Evolutionary conservation across 2,888 invertebrate genomes (phyloP).

Genomic region (Morinoia aosen): DNA sequence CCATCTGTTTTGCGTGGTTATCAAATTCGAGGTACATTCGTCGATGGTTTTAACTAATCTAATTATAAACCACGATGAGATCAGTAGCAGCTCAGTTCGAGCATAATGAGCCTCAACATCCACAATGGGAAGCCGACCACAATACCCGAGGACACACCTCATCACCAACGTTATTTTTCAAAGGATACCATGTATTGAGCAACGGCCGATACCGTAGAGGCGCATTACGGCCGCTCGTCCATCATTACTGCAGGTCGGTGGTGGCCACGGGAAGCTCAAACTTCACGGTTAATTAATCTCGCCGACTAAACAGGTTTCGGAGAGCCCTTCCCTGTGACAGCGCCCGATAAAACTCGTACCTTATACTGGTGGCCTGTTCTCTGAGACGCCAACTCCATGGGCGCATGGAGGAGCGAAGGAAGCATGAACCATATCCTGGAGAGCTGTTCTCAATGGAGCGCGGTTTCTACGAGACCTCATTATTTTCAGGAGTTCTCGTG

Average conservation of each 20-base stretch:
- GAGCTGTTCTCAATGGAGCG: not conserved
- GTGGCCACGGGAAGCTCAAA: slow-evolving; percentile 41
- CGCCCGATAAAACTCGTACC: slow-evolving; percentile 22
- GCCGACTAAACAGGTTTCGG: slow-evolving; percentile 40
- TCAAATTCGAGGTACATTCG: too few relatives aligned
- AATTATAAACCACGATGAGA: not conserved
- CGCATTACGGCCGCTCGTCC: not conserved
- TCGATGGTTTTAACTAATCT: not conserved
- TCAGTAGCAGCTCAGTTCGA: not conserved
- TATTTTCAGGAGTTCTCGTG: not conserved
- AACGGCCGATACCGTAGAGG: not conserved
- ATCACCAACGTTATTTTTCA: not conserved
- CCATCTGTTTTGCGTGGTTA: not conserved
- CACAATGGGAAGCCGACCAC: not conserved
- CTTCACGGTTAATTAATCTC: slow-evolving; percentile 52
- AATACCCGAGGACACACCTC: not conserved
- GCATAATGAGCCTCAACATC: not conserved
- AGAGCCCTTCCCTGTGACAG: slow-evolving; percentile 45
- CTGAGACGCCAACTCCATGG: not conserved
- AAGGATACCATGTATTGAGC: slow-evolving; percentile 12
- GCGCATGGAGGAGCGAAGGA: not conserved
- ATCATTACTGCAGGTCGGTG: slow-evolving; percentile 19
- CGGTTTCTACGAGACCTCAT: not conserved
- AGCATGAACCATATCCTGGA: not conserved
- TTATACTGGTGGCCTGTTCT: not conserved